Base-by-base conservation (phyloP, 2,888 invertebrate genomes). In the Calliopum simillimum region DNA sequence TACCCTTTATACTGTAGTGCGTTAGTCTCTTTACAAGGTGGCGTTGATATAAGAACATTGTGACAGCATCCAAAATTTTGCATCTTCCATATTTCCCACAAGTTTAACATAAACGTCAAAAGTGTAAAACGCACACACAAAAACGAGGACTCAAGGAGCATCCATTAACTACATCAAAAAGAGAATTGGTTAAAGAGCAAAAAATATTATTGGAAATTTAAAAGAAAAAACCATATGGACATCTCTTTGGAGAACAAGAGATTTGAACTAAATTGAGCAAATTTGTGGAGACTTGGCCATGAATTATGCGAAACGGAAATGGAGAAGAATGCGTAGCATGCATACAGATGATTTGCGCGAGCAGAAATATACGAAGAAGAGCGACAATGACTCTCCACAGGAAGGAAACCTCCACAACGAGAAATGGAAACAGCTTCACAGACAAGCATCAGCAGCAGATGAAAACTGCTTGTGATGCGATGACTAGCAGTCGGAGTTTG, bases 401-500 rank as follows among this genome's bases (percentile, higher is more conserved):
- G 33, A 33, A 33, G 33, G 33, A 33, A 33, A 3, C 33, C 33
- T 33, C 33, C 33, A 33, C 33, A 33, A 8, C 33, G 33, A 33
- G 33, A 33, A 8, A 33, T 33, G 4, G 33, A 33, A 33, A 8
- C 59, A 59, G 59, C 59, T 41, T 59, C 59, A 23, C 53, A 23
- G 53, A 53, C 53, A 53, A 33, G 33, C 33, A 33, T 8, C 5
- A 33, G 53, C 53, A 59, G 59, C 59, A 59, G 59, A 59, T 59
- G 43, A 53, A 59, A 43, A 59, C 21, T 63, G 62, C 49, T 41
- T 59, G 16, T 21, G 62, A 62, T n/a, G 49, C 49, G 53, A 53
- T 14, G 58, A 56, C 44, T 16, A 56, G 69, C 66, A 78, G 79
- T 77, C 77, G 76, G 79, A 76, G 78, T 74, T 73, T 77, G 77